These are phyloP conservation scores for Eupithecia exiguata DNA, from an alignment of 2,888 invertebrate genomes.

Conservation along the genomic window DNA sequence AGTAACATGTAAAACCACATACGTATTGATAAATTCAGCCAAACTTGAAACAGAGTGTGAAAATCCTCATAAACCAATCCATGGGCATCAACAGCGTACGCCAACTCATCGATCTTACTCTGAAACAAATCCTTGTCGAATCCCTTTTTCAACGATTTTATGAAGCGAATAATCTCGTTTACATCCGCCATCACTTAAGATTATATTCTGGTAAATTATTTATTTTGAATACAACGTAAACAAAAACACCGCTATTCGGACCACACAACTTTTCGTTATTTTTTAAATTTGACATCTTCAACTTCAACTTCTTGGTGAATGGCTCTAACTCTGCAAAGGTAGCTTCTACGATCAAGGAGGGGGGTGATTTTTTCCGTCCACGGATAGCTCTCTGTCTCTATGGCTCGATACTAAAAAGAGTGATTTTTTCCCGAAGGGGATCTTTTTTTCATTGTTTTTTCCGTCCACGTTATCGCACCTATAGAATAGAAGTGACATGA, in stretches of 20 bases:
- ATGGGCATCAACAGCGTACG: slow-evolving; percentile 62
- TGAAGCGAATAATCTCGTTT: slow-evolving; percentile 73
- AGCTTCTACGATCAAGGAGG: too few species aligned
- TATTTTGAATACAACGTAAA: slow-evolving; percentile 13
- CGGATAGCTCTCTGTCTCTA: too few species aligned
- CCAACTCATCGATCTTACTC: slow-evolving; percentile 70
- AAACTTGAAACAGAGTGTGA: slow-evolving; percentile 74
- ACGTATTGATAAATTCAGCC: slow-evolving; percentile 80
- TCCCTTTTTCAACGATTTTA: slow-evolving; percentile 72
- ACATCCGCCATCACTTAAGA: slow-evolving; percentile 63
- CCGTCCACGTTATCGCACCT: too few species aligned
- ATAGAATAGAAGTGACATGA: too few species aligned
- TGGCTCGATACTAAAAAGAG: background rate
- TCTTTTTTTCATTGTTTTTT: too few species aligned
- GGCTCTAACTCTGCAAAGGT: too few species aligned
- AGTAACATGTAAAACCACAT: slow-evolving; percentile 49
- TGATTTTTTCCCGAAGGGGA: too few species aligned
- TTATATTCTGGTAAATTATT: background rate
- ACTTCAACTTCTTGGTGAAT: background rate
- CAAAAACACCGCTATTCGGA: background rate
- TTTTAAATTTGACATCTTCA: background rate
- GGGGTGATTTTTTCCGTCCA: too few species aligned
- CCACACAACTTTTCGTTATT: background rate
- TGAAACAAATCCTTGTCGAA: slow-evolving; percentile 78
- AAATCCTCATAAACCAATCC: slow-evolving; percentile 71